Evolutionary conservation across 2,113 vertebrate genomes (phyloP).

Genomic region (Saguinus imperator): DNA sequence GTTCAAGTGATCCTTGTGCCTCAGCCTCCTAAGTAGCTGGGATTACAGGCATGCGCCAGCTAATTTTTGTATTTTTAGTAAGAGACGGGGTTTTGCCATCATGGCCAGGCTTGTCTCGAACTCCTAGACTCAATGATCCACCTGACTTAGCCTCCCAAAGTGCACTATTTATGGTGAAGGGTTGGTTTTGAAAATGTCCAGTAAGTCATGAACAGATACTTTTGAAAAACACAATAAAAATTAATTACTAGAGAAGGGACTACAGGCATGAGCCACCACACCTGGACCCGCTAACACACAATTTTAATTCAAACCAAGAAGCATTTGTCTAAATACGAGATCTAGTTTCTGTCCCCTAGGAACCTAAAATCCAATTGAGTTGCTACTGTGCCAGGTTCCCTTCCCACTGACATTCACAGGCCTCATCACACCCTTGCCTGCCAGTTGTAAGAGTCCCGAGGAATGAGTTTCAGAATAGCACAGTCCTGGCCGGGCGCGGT

Average conservation of each 20-base stretch:
- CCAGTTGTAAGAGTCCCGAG: neutral
- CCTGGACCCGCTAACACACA: too few relatives aligned
- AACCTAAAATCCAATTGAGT: neutral
- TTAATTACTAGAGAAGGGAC: too few relatives aligned
- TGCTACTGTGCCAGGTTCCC: neutral
- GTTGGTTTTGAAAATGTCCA: neutral
- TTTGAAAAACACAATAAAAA: constrained; percentile 25
- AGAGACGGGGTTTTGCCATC: too few relatives aligned
- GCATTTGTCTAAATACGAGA: neutral
- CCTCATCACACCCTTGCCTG: neutral
- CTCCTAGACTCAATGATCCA: too few relatives aligned
- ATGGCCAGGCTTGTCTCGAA: too few relatives aligned
- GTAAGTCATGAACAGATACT: neutral
- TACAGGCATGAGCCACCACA: too few relatives aligned
- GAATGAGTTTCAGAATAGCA: neutral
- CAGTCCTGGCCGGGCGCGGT: too few relatives aligned
- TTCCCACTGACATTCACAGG: neutral
- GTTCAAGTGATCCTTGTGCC: too few relatives aligned
- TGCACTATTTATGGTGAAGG: neutral
- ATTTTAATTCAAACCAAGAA: neutral
- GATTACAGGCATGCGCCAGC: too few relatives aligned
- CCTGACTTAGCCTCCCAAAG: too few relatives aligned
- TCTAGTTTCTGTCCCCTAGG: neutral
- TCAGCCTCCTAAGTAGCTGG: too few relatives aligned
- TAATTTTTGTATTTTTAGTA: too few relatives aligned